Base-by-base conservation (phyloP, 2,888 invertebrate species). In the Biston betularia region DNA sequence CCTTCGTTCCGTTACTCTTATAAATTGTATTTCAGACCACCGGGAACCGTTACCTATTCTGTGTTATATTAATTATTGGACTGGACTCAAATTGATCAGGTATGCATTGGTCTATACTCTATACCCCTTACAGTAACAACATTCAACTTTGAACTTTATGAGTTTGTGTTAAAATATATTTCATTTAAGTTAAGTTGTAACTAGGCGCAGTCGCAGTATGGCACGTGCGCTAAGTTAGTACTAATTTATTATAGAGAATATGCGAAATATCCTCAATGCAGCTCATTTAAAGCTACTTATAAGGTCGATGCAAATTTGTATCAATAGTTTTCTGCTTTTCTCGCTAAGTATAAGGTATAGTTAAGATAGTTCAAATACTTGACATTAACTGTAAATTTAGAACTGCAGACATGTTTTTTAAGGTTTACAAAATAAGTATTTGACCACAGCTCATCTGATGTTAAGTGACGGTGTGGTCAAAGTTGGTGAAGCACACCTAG, bases 41-140 rank as follows among this genome's bases (percentile, higher is more conserved):
- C 58, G 35, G 45, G 24, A 45, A 63, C 74, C 69, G 73, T 70
- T 73, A 68, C 63, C 34, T 59, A 69, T 70, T 63, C 68, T 63
- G 52, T 71, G 69, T 73, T 70, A 68, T 75, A 73, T 70, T 75
- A 75, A 75, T 75, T 75, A 75, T 70, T 73, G 66, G 69, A 75
- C 70, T 64, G 62, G 67, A 70, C 70, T 71, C 69, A 70, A 75
- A 75, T 75, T 73, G 71, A 70, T 69, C 67, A 64, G 71, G 69
- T 63, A 73, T 73, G 74, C 74, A 64, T 69, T 56, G 63, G 24
- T 24, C 24, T 24, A 24, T 24, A 70, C 60, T 67, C 62, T 44
- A 52, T 44, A 50, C 38, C 53, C 42, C 55, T 58, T 61, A 35
- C n/a, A 38, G 6, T 0, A 12, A 10, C 11, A 3, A 33, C 40